phyloP scores from a whole-genome alignment of 2,888 invertebrate species.

The Danaus chrysippus region DNA sequence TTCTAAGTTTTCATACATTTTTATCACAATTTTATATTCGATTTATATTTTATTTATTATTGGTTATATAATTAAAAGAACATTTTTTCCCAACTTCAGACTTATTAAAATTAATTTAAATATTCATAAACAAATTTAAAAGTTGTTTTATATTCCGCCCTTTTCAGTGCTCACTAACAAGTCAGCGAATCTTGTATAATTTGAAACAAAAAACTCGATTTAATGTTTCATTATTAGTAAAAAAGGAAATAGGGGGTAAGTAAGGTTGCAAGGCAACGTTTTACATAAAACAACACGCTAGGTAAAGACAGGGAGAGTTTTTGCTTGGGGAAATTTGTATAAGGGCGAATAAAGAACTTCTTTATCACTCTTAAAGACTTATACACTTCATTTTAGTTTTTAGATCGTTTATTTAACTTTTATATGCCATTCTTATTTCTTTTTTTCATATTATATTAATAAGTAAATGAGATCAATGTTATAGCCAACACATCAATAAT shows the following conservation, averaged over 20 bases:
- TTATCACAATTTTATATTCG: too few species aligned
- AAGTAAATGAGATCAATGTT: too few species aligned
- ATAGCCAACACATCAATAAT: too few species aligned
- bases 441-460: too few species aligned
- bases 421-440: background rate
- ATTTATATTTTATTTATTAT: too few species aligned
- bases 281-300: background rate
- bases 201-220: conserved; percentile 9
- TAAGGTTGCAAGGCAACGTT: conserved; percentile 42
- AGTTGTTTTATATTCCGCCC: too few species aligned
- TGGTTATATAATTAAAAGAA: too few species aligned
- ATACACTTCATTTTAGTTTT: background rate
- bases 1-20: too few species aligned
- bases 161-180: conserved; percentile 1
- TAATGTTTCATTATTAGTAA: conserved; percentile 19
- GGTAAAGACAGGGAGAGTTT: background rate
- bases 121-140: too few species aligned
- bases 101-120: too few species aligned
- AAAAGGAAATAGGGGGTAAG: conserved; percentile 33
- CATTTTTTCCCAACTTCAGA: too few species aligned
- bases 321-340: background rate
- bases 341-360: background rate
- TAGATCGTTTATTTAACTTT: background rate
- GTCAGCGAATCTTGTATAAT: background rate
- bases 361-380: background rate